A percentile compares a stretch with the other conserved stretches of the same genome.
Evolutionary conservation across 2,888 invertebrate species (phyloP).

Genomic region (Dasypogon diadema): DNA sequence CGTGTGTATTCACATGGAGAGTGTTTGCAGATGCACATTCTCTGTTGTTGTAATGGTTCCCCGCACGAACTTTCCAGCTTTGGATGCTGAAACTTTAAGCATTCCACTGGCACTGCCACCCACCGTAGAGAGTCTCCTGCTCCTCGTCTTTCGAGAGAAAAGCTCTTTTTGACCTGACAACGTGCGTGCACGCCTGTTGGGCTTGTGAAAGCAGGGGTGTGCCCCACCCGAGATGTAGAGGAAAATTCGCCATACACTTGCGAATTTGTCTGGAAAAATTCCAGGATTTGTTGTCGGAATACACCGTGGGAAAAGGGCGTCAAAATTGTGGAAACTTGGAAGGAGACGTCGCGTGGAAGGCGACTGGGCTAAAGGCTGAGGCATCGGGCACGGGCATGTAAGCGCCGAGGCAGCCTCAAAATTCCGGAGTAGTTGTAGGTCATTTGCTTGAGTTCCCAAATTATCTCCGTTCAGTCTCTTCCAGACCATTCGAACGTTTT

Average conservation of each 20-base stretch:
- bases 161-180: not conserved
- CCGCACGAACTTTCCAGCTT: not conserved
- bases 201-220: not conserved
- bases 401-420: not conserved
- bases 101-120: no score
- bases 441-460: constrained; percentile 30
- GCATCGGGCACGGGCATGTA: no score
- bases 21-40: no score
- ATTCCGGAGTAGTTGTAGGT: constrained; percentile 1
- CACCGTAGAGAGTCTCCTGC: no score
- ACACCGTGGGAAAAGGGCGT: constrained; percentile 31
- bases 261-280: constrained; percentile 5
- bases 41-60: not conserved
- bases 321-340: constrained; percentile 35
- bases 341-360: constrained; percentile 16
- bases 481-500: constrained; percentile 46
- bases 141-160: not conserved
- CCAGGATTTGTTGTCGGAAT: not conserved
- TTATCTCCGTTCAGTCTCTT: constrained; percentile 38
- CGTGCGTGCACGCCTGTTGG: not conserved
- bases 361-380: not conserved
- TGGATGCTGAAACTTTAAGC: not conserved
- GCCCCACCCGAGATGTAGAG: constrained; percentile 1
- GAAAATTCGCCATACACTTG: constrained; percentile 4
- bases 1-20: constrained; percentile 12